Evolutionary conservation across 2,888 invertebrate species (phyloP).

Genomic region (Romanomermis culicivorax): DNA sequence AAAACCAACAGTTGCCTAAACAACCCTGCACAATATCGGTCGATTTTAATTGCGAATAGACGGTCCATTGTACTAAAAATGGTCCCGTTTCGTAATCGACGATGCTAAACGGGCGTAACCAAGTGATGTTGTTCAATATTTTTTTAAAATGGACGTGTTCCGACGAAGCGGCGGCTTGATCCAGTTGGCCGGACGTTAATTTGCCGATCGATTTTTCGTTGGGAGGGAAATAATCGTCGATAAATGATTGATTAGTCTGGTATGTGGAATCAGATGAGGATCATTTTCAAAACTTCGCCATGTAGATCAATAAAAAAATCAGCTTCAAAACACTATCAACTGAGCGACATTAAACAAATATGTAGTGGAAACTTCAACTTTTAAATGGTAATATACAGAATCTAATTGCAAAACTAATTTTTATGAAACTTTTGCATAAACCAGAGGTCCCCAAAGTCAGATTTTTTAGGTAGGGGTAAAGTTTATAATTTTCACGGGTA

Average conservation of each 20-base stretch:
- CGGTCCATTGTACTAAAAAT: conserved; percentile 41
- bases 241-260: conserved; percentile 65
- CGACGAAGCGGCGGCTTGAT: background rate
- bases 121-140: conserved; percentile 42
- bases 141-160: conserved; percentile 6
- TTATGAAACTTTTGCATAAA: too few relatives aligned
- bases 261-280: too few relatives aligned
- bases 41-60: conserved; percentile 66
- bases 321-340: too few relatives aligned
- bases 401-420: too few relatives aligned
- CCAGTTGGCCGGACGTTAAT: conserved; percentile 8
- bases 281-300: too few relatives aligned
- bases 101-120: conserved; percentile 11
- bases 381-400: too few relatives aligned
- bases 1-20: conserved; percentile 87
- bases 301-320: too few relatives aligned
- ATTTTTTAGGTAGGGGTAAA: too few relatives aligned
- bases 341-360: too few relatives aligned
- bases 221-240: conserved; percentile 88
- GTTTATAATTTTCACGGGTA: too few relatives aligned
- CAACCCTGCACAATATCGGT: conserved; percentile 86
- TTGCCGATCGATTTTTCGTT: conserved; percentile 45
- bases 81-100: conserved; percentile 56
- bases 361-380: too few relatives aligned
- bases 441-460: too few relatives aligned